Base-by-base conservation (phyloP, 2,888 invertebrate genomes). In the Arrhopalites spinosus region DNA sequence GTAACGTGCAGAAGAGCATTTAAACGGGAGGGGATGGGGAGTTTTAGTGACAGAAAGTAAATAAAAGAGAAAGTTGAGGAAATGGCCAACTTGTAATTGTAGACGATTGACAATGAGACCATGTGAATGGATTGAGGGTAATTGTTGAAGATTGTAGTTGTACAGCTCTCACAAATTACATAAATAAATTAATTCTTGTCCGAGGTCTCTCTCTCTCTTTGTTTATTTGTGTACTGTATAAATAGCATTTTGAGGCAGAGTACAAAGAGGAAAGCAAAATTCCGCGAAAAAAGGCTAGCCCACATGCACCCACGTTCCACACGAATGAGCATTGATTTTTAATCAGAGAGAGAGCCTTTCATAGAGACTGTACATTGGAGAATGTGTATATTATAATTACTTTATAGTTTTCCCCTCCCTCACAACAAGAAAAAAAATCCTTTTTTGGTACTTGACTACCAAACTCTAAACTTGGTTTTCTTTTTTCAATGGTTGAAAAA, bases 281-380 rank as follows among this genome's bases (percentile, higher is more conserved):
- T 5, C 2, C 7, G 47, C 45, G 25, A 59, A 20, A 11, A 23
- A 7, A 59, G 69, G 17, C 1, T 53, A 25, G 50, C 50, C 25
- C 63, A 72, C 64, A 64, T 72, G 72, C 45, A 72, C n/a, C 63
- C 45, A 72, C n/a, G 61, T 72, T 72, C 63, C 63, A 61, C 25
- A 72, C 45, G 72, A 72, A 72, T 72, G 27, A 61, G 29, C 72
- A 72, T 72, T 72, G 72, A 72, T 72, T 72, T 72, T 72, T 72
- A 72, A 72, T 72, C 63, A 72, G 63, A 17, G n/a, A n/a, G n/a
- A n/a, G n/a, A 25, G n/a, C 72, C 43, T 45, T 23, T 27, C 25
- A 25, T 59, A 25, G n/a, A n/a, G 5, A 7, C 36, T 36, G 36
- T 36, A 36, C 36, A 36, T 36, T 36, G 11, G 5, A 36, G 5